These are phyloP conservation scores for Polyommatus iphigenia DNA, from an alignment of 2,888 invertebrate species.

Conservation along the genomic window DNA sequence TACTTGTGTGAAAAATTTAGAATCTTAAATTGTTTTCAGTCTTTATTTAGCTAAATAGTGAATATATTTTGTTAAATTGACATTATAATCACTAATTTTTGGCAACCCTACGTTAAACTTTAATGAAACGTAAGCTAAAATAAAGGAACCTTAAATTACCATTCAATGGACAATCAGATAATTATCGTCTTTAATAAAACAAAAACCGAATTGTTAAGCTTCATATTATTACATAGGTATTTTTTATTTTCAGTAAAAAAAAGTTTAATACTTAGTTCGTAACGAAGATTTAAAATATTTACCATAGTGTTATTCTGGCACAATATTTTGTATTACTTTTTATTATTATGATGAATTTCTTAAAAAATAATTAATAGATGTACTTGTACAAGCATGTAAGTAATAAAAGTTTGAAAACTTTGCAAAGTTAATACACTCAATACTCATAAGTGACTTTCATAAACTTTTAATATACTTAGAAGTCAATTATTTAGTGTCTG, in stretches of 20 bases:
- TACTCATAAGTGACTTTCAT: background rate
- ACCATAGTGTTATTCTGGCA: background rate
- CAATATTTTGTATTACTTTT: background rate
- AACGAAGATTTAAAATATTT: background rate
- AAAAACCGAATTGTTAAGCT: background rate
- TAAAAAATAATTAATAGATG: background rate
- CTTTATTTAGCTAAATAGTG: background rate
- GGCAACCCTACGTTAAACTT: background rate
- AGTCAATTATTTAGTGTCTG: slow-evolving; percentile 2
- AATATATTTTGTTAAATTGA: background rate
- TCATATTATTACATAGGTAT: background rate
- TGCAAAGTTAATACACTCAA: background rate
- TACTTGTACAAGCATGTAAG: background rate
- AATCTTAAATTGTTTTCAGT: background rate
- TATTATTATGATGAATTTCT: no score
- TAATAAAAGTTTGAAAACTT: background rate
- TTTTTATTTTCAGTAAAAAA: background rate
- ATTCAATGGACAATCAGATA: slow-evolving; percentile 1
- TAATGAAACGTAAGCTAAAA: background rate
- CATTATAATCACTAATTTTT: background rate
- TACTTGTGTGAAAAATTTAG: no score
- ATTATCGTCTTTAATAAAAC: background rate
- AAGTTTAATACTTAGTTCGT: background rate
- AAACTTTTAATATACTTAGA: background rate
- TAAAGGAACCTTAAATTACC: background rate